phyloP scores from a whole-genome alignment of 2,888 invertebrate genomes.

The Crocallis elinguaria region DNA sequence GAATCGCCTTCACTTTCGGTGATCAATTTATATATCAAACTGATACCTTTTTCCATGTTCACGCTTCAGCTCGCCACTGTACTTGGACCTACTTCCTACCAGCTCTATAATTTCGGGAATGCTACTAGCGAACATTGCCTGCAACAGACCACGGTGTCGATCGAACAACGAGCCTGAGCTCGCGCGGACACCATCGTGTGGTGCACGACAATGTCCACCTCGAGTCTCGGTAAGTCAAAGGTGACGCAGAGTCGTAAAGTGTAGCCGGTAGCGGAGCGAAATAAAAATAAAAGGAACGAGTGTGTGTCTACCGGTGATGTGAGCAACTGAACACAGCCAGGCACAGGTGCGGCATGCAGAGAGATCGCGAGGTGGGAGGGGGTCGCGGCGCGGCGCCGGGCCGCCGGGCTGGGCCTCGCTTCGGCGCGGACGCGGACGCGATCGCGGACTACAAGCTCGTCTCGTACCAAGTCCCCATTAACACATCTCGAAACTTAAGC shows the following conservation, averaged over 20 bases:
- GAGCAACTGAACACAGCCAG: constrained; percentile 85
- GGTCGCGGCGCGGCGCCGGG: constrained; percentile 64
- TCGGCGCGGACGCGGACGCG: constrained; percentile 47
- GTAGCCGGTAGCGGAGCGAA: constrained; percentile 83
- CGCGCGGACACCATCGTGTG: constrained; percentile 80
- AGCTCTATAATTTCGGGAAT: constrained; percentile 99
- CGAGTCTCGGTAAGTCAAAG: constrained; percentile 76
- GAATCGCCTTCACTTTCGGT: constrained; percentile 78
- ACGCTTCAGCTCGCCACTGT: constrained; percentile 99
- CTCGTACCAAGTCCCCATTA: constrained; percentile 65
- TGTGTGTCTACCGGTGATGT: constrained; percentile 84
- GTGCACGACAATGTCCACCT: constrained; percentile 83
- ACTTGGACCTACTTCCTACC: constrained; percentile 99
- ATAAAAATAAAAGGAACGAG: constrained; percentile 76
- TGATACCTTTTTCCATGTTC: constrained; percentile 99
- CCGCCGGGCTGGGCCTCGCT: constrained; percentile 45
- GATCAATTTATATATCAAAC: constrained; percentile 76
- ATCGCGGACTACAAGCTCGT: constrained; percentile 55
- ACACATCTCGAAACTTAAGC: constrained; percentile 62
- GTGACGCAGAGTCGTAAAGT: constrained; percentile 73
- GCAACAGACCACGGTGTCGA: constrained; percentile 88
- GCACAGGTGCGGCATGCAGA: constrained; percentile 80
- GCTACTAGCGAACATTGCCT: constrained; percentile 99
- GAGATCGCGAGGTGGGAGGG: constrained; percentile 79
- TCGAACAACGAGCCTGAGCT: constrained; percentile 67